Evolutionary conservation across 2,797 vertebrate species (phyloP).

Genomic region (Hemitrygon akajei): DNA sequence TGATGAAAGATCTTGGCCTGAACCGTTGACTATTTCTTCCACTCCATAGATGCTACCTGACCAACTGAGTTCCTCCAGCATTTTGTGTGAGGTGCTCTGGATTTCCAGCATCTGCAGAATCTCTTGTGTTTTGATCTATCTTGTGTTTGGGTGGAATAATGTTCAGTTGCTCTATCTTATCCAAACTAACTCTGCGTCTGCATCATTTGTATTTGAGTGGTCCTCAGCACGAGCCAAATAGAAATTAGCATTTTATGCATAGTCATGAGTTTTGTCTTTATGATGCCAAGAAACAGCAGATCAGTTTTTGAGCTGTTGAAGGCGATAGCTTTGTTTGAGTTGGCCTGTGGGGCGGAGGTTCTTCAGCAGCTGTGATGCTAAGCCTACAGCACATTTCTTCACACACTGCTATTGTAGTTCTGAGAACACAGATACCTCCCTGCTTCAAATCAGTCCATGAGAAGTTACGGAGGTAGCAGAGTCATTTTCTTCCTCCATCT

Average conservation of each 20-base stretch:
- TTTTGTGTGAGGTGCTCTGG: no score
- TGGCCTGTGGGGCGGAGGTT: conserved; percentile 28
- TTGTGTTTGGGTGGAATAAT: not conserved
- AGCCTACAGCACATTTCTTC: not conserved
- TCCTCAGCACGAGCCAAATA: no score
- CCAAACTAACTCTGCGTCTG: conserved; percentile 1
- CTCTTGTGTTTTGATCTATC: no score
- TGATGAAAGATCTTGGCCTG: no score
- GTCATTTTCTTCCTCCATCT: not conserved
- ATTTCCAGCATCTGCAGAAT: no score
- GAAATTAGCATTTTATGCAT: conserved; percentile 27
- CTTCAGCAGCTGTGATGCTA: not conserved
- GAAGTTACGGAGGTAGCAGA: not conserved
- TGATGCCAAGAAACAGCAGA: conserved; percentile 14
- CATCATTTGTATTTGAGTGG: not conserved
- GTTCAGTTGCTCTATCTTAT: not conserved
- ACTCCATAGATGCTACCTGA: no score
- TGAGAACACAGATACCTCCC: not conserved
- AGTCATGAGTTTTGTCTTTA: conserved; percentile 18
- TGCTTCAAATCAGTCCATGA: not conserved
- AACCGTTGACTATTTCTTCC: no score
- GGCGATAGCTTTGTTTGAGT: conserved; percentile 33
- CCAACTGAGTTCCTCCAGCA: no score
- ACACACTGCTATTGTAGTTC: not conserved
- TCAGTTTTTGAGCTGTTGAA: conserved; percentile 31